A percentile compares a stretch with the other conserved stretches of the same genome.
Conservation (phyloP, 2,888 invertebrate genomes). For the Archaeoteleia sp. region DNA sequence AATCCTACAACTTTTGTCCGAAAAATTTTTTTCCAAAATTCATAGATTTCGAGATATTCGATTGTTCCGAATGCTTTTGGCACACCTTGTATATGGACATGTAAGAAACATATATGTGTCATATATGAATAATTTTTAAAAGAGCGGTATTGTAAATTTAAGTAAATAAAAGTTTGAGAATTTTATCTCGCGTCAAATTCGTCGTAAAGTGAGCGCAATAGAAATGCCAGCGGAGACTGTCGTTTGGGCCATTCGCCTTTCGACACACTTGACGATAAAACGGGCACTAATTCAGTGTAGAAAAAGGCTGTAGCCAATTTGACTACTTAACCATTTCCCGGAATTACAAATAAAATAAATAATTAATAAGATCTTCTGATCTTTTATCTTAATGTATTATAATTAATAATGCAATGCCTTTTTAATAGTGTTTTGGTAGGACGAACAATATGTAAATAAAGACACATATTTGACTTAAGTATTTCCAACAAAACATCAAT, state of each 20-base stretch:
- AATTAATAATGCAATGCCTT: no score
- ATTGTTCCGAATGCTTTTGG: no score
- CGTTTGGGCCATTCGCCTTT: constrained; percentile 40
- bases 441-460: no score
- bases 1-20: no score
- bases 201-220: constrained; percentile 11
- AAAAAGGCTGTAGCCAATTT: constrained; percentile 24
- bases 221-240: constrained; percentile 21
- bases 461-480: no score
- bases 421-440: no score
- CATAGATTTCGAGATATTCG: no score
- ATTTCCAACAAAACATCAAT: no score
- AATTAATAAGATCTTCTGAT: no score
- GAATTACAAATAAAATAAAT: constrained; percentile 3
- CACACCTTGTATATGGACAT: no score
- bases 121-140: background rate
- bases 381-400: no score
- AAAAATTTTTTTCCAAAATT: no score
- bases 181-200: constrained; percentile 10
- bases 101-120: background rate
- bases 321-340: constrained; percentile 20
- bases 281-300: constrained; percentile 33
- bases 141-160: background rate
- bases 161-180: background rate
- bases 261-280: constrained; percentile 36